A percentile compares a stretch with the other conserved stretches of the same genome.
Conservation (phyloP, 2,113 vertebrate species). For the human (Homo sapiens) region DNA sequence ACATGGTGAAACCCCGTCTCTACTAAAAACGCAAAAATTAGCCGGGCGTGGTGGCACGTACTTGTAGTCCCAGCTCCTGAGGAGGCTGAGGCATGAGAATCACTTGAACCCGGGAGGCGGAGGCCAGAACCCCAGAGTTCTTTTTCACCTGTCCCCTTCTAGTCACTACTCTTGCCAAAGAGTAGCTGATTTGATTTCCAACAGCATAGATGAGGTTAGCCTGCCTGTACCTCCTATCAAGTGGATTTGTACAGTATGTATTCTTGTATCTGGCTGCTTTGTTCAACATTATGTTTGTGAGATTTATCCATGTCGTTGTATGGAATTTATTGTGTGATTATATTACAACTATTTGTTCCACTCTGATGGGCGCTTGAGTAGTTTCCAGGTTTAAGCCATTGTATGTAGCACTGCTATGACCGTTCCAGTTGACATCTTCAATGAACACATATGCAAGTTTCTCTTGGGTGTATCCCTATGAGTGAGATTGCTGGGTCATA, state of each 20-base stretch:
- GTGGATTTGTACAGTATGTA: fast-evolving
- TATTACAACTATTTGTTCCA: not conserved
- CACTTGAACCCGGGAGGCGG: too few species aligned
- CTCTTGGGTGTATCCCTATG: fast-evolving
- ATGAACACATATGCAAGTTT: not conserved
- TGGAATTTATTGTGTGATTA: not conserved
- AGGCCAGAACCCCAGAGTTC: too few species aligned
- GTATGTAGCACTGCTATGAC: not conserved
- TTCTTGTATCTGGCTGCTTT: not conserved
- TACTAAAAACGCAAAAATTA: too few species aligned
- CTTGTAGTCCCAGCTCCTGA: too few species aligned
- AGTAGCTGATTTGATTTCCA: not conserved
- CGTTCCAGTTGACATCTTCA: not conserved
- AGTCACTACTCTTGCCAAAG: not conserved
- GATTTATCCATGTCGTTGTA: fast-evolving
- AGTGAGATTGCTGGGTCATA: not conserved
- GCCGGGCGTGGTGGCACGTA: too few species aligned
- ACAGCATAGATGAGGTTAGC: not conserved
- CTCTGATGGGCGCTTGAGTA: not conserved
- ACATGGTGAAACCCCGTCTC: too few species aligned
- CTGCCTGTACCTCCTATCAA: not conserved
- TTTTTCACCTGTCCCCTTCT: fast-evolving
- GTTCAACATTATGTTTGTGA: not conserved
- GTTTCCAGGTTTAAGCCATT: not conserved
- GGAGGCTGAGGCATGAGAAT: too few species aligned